Base-by-base conservation (phyloP, 2,797 vertebrate species). In the Gymnoscopelus microlampas region DNA sequence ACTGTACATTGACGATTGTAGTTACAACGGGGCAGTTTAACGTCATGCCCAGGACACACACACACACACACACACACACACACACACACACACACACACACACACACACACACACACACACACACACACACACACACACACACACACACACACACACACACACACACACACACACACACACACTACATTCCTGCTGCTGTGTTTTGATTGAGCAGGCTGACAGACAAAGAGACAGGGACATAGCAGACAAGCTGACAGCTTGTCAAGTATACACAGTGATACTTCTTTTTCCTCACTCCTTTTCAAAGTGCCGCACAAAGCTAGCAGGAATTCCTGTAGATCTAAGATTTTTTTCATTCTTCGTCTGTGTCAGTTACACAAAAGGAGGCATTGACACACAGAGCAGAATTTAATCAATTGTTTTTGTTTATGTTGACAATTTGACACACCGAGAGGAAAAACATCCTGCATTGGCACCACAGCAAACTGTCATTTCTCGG, bases 171-270 rank as follows among this genome's bases (percentile, higher is more conserved):
- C 39, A 66, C 13, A 56, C 15, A 56, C 53, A 55, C 51, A 53
- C 15, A 6, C 1, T 26, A 14, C 55, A 56, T 24, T 14, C 55
- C 9, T 50, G 65, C 53, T 63, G 60, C 54, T 57, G 71, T 56
- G 71, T 74, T 76, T 60, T 53, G 53, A 57, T 79, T 78, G 3
- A 57, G 48, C 15, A 56, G 24, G 61, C 49, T 65, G 71, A 77
- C 71, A 71, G 50, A 75, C 63, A 73, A 44, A 44, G 58, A 76
- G 59, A 75, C 70, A 71, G 67, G 24, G 10, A 60, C 53, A 57
- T 51, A 63, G 76, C 60, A 7, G 35, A 63, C 26, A 23, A 9
- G 68, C 26, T 81, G 82, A 82, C 73, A 86, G 63, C 67, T 73
- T 69, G 55, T 85, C 73, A 76, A 60, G 60, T 78, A 71, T 63